Evolutionary conservation across 2,888 invertebrate genomes (phyloP).

Genomic region (Epistrophella euchroma): DNA sequence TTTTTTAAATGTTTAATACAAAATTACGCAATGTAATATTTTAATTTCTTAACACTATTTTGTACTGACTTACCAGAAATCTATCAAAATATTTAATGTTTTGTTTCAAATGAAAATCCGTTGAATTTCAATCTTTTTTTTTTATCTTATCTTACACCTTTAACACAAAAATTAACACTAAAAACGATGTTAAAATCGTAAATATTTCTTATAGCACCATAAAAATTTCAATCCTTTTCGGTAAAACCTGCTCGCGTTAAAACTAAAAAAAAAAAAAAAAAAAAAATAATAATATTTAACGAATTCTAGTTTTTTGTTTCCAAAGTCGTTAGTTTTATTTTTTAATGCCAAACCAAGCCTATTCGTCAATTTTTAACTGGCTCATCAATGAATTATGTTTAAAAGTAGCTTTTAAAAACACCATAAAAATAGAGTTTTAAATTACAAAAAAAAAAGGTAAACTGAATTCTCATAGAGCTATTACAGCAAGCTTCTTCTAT

Average conservation of each 20-base stretch:
- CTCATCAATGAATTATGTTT: constrained; percentile 24
- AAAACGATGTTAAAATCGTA: neutral
- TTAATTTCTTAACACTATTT: neutral
- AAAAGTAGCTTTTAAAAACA: constrained; percentile 9
- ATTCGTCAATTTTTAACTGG: constrained; percentile 31
- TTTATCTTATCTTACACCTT: neutral
- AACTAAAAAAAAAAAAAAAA: neutral
- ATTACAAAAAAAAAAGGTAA: neutral
- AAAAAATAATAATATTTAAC: constrained; percentile 7
- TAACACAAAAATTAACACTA: constrained; percentile 21
- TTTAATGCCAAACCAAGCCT: constrained; percentile 52
- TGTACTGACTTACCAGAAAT: neutral
- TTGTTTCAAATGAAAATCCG: neutral
- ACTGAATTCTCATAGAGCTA: neutral
- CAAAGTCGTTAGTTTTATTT: constrained; percentile 27
- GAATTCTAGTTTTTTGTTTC: constrained; percentile 18
- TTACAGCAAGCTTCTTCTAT: constrained; percentile 24
- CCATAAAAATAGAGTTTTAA: constrained; percentile 14
- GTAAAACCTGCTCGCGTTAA: constrained; percentile 18
- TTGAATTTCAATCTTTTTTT: neutral
- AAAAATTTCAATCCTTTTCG: constrained; percentile 22
- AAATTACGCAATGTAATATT: too few relatives aligned
- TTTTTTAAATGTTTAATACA: too few relatives aligned
- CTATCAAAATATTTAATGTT: neutral
- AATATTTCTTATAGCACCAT: constrained; percentile 9